These are phyloP conservation scores for Scelioninae gen. 1 DNA, from an alignment of 2,888 invertebrate genomes.

Conservation along the genomic window DNA sequence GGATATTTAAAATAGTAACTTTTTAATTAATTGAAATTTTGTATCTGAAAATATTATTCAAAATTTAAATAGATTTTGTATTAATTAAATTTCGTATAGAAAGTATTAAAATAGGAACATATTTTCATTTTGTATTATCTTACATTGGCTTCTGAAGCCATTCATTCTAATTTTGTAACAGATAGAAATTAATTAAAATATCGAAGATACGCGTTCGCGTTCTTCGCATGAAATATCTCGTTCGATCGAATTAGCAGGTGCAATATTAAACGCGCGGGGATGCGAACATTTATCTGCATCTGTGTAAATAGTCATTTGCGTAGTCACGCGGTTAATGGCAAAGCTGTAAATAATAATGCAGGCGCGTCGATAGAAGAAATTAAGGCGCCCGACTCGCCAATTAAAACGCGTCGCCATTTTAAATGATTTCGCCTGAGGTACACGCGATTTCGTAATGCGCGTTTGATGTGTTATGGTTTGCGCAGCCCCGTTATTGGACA, in stretches of 20 bases:
- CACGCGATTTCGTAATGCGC: slow-evolving; percentile 25
- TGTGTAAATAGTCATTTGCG: slow-evolving; percentile 69
- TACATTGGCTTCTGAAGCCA: slow-evolving; percentile 3
- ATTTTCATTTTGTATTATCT: slow-evolving; percentile 12
- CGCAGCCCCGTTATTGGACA: slow-evolving; percentile 16
- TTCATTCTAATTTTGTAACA: slow-evolving; percentile 40
- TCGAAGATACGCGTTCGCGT: slow-evolving; percentile 52
- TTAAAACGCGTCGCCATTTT: slow-evolving; percentile 45
- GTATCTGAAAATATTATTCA: no score
- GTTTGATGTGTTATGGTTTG: slow-evolving; percentile 32
- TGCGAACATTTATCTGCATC: slow-evolving; percentile 68
- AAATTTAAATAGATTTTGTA: no score
- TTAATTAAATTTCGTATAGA: no score
- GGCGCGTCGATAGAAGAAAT: slow-evolving; percentile 61
- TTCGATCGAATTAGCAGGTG: slow-evolving; percentile 55
- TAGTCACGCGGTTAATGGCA: slow-evolving; percentile 60
- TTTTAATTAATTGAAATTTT: no score
- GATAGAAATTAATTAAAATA: slow-evolving; percentile 61
- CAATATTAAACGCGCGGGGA: slow-evolving; percentile 60
- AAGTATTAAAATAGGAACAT: no score
- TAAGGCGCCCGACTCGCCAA: slow-evolving; percentile 52
- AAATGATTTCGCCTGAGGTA: slow-evolving; percentile 34
- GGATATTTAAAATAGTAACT: no score
- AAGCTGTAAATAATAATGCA: slow-evolving; percentile 63
- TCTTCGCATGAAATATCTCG: slow-evolving; percentile 57